phyloP scores from a whole-genome alignment of 2,113 vertebrate genomes.

The Callaeas wilsoni region DNA sequence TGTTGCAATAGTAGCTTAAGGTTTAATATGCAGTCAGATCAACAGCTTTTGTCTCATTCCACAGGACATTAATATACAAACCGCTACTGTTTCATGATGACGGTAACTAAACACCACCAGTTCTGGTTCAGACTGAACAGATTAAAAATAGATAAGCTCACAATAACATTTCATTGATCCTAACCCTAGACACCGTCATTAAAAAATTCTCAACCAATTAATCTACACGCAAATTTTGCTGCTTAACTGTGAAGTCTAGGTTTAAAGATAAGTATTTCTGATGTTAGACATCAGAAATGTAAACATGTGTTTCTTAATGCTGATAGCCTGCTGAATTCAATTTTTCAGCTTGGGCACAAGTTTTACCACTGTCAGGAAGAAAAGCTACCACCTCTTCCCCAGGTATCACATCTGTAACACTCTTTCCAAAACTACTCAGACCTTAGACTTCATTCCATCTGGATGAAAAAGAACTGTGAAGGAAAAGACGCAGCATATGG shows the following conservation, averaged over 20 bases:
- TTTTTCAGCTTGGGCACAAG: not conserved
- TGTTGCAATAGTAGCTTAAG: not conserved
- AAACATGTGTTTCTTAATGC: not conserved
- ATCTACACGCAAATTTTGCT: not conserved
- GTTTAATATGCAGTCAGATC: slow-evolving; percentile 29
- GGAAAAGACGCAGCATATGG: not conserved
- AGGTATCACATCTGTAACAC: slow-evolving; percentile 1
- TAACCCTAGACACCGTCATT: not conserved
- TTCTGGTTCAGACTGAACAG: not conserved
- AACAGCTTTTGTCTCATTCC: slow-evolving; percentile 40
- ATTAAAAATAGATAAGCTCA: not conserved
- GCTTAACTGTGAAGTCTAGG: not conserved
- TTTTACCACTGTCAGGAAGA: not conserved
- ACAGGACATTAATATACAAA: not conserved
- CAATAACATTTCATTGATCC: not conserved
- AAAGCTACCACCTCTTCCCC: not conserved
- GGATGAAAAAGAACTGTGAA: not conserved
- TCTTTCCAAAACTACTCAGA: not conserved
- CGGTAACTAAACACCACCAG: not conserved
- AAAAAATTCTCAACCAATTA: not conserved
- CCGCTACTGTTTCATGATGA: not conserved
- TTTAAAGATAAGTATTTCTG: not conserved
- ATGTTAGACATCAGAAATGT: not conserved
- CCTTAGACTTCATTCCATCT: not conserved
- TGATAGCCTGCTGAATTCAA: not conserved